A percentile compares a stretch with the other conserved stretches of the same genome.
phyloP scores from a whole-genome alignment of 2,888 invertebrate species.

The Muschampia plurimacula region DNA sequence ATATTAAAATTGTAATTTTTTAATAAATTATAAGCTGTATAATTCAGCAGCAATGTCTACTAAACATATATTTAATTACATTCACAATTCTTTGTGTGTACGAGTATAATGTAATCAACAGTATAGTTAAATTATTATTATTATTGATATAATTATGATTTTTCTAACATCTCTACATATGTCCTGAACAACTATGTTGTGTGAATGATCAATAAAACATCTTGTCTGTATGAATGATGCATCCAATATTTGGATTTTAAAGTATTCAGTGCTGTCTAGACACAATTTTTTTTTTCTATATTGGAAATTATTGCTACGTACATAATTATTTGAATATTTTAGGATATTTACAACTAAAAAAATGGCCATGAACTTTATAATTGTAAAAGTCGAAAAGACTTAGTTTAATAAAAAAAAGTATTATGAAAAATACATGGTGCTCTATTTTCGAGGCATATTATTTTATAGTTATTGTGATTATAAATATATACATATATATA shows the following conservation, averaged over 20 bases:
- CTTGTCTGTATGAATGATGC: neutral
- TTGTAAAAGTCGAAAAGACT: constrained; percentile 18
- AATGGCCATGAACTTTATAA: constrained; percentile 30
- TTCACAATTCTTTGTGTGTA: neutral
- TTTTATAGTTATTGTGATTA: neutral
- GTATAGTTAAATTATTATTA: neutral
- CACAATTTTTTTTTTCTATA: constrained; percentile 4
- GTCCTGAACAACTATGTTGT: neutral
- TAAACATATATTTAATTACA: neutral
- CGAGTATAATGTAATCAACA: neutral
- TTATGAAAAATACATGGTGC: constrained; percentile 55
- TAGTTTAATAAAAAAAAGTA: constrained; percentile 37
- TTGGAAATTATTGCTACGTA: neutral
- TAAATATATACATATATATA: constrained; percentile 10
- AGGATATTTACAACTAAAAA: constrained; percentile 11
- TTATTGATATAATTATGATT: too few species aligned
- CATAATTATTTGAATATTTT: constrained; percentile 8
- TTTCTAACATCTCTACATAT: neutral
- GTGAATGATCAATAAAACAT: neutral
- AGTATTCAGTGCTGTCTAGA: constrained; percentile 21
- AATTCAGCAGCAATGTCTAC: neutral
- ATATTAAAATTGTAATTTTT: neutral
- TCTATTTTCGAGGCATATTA: constrained; percentile 51
- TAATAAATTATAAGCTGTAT: constrained; percentile 6
- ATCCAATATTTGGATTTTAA: constrained; percentile 2